Conservation (phyloP, 2,888 invertebrate species). For the Cryptops parisi region DNA sequence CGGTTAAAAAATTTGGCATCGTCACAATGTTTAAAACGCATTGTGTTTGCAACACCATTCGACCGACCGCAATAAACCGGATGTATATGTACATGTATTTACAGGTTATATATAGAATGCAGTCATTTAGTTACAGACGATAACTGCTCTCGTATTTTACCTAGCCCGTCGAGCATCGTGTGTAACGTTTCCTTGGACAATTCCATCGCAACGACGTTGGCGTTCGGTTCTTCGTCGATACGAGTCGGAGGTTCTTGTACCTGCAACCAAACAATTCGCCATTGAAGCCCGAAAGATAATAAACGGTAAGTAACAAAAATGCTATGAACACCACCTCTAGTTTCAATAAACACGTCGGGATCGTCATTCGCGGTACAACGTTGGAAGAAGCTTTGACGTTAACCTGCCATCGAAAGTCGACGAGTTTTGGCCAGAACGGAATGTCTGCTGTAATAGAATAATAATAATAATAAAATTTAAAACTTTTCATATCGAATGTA, state of each 20-base stretch:
- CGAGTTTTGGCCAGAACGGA: constrained; percentile 3
- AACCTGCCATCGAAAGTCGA: constrained; percentile 1
- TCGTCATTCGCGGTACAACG: neutral
- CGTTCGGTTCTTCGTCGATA: neutral
- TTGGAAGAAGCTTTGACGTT: constrained; percentile 3
- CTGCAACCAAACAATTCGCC: neutral
- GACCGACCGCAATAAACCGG: too few relatives aligned
- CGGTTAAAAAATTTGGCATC: too few relatives aligned
- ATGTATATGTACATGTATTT: too few relatives aligned
- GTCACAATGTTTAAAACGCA: too few relatives aligned
- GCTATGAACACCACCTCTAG: neutral
- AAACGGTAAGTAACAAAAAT: neutral
- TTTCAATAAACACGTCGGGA: neutral
- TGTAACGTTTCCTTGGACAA: constrained; percentile 2
- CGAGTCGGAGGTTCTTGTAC: neutral
- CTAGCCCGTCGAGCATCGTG: constrained; percentile 2
- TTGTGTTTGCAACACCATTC: too few relatives aligned
- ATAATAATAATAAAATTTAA: too few relatives aligned
- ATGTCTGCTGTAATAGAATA: too few relatives aligned
- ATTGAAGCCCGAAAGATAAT: too few relatives aligned
- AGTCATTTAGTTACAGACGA: neutral
- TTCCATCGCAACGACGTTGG: neutral
- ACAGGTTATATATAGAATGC: too few relatives aligned
- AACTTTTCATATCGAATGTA: too few relatives aligned
- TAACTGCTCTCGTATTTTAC: constrained; percentile 3